phyloP scores from a whole-genome alignment of 30 jellyfish, hydroid and myxozoan genomes.

The Cassiopea andromeda region DNA sequence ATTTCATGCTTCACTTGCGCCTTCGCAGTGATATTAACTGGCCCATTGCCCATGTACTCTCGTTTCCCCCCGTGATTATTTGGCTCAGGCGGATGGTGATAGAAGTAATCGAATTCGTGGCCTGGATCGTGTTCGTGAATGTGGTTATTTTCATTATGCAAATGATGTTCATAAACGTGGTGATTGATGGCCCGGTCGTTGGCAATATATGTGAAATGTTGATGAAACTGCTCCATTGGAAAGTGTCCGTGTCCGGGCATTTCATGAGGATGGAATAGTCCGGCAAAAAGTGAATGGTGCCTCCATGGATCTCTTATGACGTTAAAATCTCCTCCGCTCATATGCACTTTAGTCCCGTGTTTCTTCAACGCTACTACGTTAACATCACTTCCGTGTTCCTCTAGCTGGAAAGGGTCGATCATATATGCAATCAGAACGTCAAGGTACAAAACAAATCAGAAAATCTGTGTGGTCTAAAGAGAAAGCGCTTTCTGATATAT shows the following conservation, averaged over 20 bases:
- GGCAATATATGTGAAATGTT: constrained; percentile 88
- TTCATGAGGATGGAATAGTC: constrained; percentile 89
- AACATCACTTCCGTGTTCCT: constrained; percentile 93
- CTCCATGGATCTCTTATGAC: constrained; percentile 98
- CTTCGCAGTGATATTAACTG: constrained; percentile 12
- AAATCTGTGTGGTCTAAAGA: no score
- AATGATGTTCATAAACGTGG: constrained; percentile 64
- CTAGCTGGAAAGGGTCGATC: constrained; percentile 57
- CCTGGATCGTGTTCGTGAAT: constrained; percentile 78
- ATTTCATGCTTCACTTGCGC: constrained; percentile 57
- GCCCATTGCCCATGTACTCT: constrained; percentile 16
- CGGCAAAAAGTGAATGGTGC: constrained; percentile 91
- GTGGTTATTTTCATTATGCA: constrained; percentile 60
- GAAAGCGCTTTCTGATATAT: no score
- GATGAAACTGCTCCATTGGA: constrained; percentile 91
- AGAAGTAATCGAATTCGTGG: constrained; percentile 66
- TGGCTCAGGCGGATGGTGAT: constrained; percentile 71
- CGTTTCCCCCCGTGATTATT: constrained; percentile 63
- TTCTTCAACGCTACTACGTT: constrained; percentile 74
- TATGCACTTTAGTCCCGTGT: constrained; percentile 89
- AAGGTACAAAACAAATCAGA: no score
- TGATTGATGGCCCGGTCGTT: constrained; percentile 84
- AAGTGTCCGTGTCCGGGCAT: constrained; percentile 70
- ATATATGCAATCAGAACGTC: no score
- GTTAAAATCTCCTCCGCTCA: constrained; percentile 96